Evolutionary conservation across 2,888 invertebrate genomes (phyloP), one percentile per base, ranked within the genome.

Genomic region (Meiosimyza platycephala): DNA sequence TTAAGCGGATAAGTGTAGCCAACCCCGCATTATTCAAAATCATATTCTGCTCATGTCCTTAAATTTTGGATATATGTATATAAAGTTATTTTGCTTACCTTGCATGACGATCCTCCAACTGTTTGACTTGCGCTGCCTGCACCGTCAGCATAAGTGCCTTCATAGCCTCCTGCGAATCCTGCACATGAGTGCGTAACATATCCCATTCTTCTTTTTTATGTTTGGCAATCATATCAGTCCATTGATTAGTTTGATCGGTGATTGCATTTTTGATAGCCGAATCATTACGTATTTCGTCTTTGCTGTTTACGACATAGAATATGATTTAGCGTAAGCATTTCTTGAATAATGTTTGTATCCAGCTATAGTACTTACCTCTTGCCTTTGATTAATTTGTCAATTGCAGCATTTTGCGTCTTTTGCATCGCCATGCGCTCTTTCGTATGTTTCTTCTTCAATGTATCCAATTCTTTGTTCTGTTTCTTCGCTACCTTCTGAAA

Each of bases 381-480:
- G 70, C 96, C 96, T 87, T 97, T 97, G 79, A 97, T 93, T 79
- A 97, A 90, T 86, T 97, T 97, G 86, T 98, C 98, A 62, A 98
- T 93, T 47, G 96, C 93, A 2, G 92, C 89, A 86, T 97, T 97
- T 86, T 98, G 97, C 15, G 93, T 90, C 86, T 97, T 98, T 88
- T 99, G 98, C 85, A 99, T 91, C 47, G 93, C 88, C 83, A 93
- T 89, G 85, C 96, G 93, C 87, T 99, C 98, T 85, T 99, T 99
- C 78, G 93, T 91, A 82, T 99, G 98, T 72, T 94, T 93, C 85
- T 98, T 98, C 85, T 93, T 93, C 88, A 98, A 89, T 6, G 95
- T 90, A 73, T 99, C 99, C 76, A 96, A 86, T 81, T 99, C 99
- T 84, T 99, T 99, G 87, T 96, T 95, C 84, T 99, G 98, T 86